Conservation (phyloP, 2,888 invertebrate species). For the Rhogogaster chlorosoma region DNA sequence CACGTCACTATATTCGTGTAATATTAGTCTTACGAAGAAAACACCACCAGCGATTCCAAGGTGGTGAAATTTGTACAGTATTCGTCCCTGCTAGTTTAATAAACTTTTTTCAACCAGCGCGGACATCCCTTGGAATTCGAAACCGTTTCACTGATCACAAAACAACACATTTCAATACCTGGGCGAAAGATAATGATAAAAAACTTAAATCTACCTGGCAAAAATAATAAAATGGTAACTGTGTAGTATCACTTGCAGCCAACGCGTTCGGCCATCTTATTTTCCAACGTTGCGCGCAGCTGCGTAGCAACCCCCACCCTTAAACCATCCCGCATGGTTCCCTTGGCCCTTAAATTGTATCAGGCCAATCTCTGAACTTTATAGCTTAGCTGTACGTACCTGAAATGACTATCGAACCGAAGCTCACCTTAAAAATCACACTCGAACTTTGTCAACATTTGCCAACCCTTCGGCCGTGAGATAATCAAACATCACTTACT, state of each 20-base stretch:
- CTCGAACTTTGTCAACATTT: not conserved
- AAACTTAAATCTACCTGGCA: not conserved
- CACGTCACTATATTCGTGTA: not conserved
- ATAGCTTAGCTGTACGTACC: slow-evolving; percentile 29
- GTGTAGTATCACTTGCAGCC: slow-evolving; percentile 61
- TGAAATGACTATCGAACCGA: slow-evolving; percentile 37
- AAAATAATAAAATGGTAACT: slow-evolving; percentile 52
- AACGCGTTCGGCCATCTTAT: slow-evolving; percentile 73
- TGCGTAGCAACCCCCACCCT: slow-evolving; percentile 66
- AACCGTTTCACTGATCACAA: slow-evolving; percentile 32
- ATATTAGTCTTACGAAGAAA: not conserved
- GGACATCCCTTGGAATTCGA: not conserved
- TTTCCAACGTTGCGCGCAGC: slow-evolving; percentile 70
- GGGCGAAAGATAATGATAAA: not conserved
- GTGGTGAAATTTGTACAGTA: not conserved
- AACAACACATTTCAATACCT: not conserved
- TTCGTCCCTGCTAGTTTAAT: not conserved
- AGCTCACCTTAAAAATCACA: slow-evolving; percentile 33
- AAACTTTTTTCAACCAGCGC: not conserved
- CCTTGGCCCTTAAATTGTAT: slow-evolving; percentile 52
- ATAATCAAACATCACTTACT: not conserved
- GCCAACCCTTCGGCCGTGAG: not conserved
- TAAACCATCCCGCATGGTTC: slow-evolving; percentile 65
- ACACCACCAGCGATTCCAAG: not conserved
- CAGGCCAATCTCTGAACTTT: slow-evolving; percentile 33